phyloP scores from a whole-genome alignment of 2,888 invertebrate species.

The Pammene aurita region DNA sequence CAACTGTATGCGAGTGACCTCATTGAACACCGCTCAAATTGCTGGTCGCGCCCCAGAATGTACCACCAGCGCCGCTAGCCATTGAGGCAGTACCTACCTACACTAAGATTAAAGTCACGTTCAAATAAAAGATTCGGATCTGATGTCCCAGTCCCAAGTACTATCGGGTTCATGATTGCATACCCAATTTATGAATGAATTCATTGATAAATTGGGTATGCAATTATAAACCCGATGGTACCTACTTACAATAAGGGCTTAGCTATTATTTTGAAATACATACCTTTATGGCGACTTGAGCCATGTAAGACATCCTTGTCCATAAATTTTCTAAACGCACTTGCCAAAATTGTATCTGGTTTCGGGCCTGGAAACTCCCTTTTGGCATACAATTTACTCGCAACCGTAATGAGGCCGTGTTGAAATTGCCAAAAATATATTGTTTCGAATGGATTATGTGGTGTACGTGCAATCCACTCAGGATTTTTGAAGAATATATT shows the following conservation, averaged over 20 bases:
- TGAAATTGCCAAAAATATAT: constrained; percentile 86
- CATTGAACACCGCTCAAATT: too few species aligned
- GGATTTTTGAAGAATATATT: constrained; percentile 73
- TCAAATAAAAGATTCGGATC: too few species aligned
- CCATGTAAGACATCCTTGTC: constrained; percentile 74
- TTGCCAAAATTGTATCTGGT: constrained; percentile 77
- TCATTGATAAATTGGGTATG: too few species aligned
- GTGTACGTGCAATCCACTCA: constrained; percentile 69
- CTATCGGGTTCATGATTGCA: too few species aligned
- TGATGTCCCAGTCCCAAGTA: too few species aligned
- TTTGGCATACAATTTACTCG: constrained; percentile 74
- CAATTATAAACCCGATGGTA: too few species aligned
- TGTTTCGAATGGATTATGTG: constrained; percentile 83
- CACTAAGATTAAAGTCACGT: too few species aligned
- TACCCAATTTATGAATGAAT: too few species aligned
- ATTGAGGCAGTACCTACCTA: too few species aligned
- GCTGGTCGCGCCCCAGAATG: too few species aligned
- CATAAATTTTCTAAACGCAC: constrained; percentile 80
- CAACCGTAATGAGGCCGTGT: constrained; percentile 79
- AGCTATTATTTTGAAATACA: neutral
- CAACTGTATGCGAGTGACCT: too few species aligned
- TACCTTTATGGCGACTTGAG: constrained; percentile 70
- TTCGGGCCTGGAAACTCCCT: constrained; percentile 60
- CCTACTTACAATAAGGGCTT: neutral
- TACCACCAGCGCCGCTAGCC: too few species aligned